Conservation (phyloP, 2,888 invertebrate genomes). For the Ferdinandea cuprea region DNA sequence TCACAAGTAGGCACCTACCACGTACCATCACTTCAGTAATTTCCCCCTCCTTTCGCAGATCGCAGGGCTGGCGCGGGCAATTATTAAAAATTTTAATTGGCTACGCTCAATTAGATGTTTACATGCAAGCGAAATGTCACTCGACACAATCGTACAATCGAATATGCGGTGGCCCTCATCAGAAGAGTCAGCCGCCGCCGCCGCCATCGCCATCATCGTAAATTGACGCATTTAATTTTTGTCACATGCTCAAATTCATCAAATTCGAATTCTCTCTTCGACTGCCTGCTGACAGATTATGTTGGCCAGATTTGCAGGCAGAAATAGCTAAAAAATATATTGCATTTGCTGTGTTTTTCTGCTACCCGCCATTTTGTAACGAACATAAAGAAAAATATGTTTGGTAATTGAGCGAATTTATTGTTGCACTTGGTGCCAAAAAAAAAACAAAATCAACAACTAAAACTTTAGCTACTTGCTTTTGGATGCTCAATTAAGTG, state of each 20-base stretch:
- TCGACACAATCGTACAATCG: constrained; percentile 28
- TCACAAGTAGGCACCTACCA: too few relatives aligned
- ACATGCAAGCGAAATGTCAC: constrained; percentile 62
- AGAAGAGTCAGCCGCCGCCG: constrained; percentile 11
- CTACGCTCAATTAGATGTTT: constrained; percentile 66
- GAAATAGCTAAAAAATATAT: constrained; percentile 14
- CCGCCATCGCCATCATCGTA: constrained; percentile 7
- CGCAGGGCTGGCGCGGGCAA: constrained; percentile 3
- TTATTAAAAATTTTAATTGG: constrained; percentile 71
- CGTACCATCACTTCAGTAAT: constrained; percentile 48
- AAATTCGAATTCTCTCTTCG: constrained; percentile 25
- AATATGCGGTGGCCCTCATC: constrained; percentile 20
- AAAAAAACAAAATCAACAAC: constrained; percentile 24
- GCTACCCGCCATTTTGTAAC: constrained; percentile 3
- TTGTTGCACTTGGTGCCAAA: constrained; percentile 47
- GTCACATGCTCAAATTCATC: constrained; percentile 58
- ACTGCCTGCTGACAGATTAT: constrained; percentile 45
- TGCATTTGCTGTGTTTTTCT: not conserved
- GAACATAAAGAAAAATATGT: constrained; percentile 37
- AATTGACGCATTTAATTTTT: constrained; percentile 44
- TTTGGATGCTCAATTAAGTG: constrained; percentile 50
- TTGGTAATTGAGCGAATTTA: constrained; percentile 64
- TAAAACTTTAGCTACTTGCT: constrained; percentile 24
- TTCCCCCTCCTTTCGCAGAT: not conserved
- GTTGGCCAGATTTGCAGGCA: constrained; percentile 14